Base-by-base conservation (phyloP, 1,140 invertebrate species). In the Augochlora pura region DNA sequence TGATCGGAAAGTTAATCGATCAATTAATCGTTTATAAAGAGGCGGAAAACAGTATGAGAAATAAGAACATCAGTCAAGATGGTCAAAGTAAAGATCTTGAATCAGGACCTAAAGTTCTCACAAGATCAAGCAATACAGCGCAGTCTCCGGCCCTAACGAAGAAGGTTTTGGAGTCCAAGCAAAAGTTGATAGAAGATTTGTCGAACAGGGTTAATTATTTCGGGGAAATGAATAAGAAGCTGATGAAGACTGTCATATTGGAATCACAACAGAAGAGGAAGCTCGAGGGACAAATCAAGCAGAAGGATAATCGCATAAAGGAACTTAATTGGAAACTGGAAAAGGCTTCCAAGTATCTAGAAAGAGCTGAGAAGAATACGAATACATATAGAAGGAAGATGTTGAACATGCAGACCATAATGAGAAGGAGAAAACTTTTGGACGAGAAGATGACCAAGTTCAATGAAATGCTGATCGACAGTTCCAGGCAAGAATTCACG, bases 271-370 rank as follows among this genome's bases (percentile, higher is more conserved):
- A 90, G 62, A 87, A 86, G 27, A 88, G 88, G 39, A 90, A 90
- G 69, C 72, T 89, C 0, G 88, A 91, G 59, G 85, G 85, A 27
- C 89, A 91, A 64, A 82, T 92, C 0, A 89, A 85, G 27, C 89
- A 87, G 70, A 82, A 87, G 42, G 91, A 92, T 52, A 90, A 90
- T 81, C 80, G 77, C 49, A 92, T 92, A 70, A 92, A 92, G 67
- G 91, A 92, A 23, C 79, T 92, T 3, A 92, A 92, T 16, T 92
- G 91, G 91, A 92, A 92, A 72, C 80, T 92, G 4, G 87, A 90
- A 1, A 92, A 92, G 52, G 91, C 91, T 12, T 90, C 91, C 0
- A 92, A 91, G 62, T 92, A 89, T 70, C 87, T 92, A 9, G 91
- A 92, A 23, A 86, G 91, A n/a, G 87, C 91, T 5, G 90, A 91